Base-by-base conservation (phyloP, 2,888 invertebrate species). In the Platycnemis pennipes region DNA sequence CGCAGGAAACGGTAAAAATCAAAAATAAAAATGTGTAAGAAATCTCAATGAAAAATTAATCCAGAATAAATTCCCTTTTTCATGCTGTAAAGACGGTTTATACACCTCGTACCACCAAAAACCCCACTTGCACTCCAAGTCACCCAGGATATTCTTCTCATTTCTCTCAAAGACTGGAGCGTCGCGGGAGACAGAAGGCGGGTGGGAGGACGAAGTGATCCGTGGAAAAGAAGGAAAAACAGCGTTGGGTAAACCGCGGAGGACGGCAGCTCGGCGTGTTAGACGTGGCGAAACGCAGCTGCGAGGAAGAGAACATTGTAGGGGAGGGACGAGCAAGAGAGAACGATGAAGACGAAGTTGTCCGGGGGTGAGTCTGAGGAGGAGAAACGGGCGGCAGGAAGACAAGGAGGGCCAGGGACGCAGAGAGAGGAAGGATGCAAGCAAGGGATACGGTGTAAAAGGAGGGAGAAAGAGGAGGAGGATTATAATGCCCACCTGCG, bases 401-500 rank as follows among this genome's bases (percentile, higher is more conserved):
- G 45, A 11, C 26, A 87, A 44, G 7, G 8, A 44, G 42, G 1
- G 87, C 37, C 8, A 26, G n/a, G n/a, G 37, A n/a, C n/a, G n/a
- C 11, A 19, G 87, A 46, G 63, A 63, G 63, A 63, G 45, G 45
- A 31, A 19, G 44, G 45, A 45, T n/a, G n/a, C n/a, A 56, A 56
- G 37, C 42, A 19, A 19, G 63, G 89, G 49, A 37, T n/a, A n/a
- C n/a, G n/a, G n/a, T n/a, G n/a, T n/a, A 86, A 37, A 44, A 37
- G 77, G 77, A 22, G 46, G 46, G 37, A 11, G 53, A 56, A 42
- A 44, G 91, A 91, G 46, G 37, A 11, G 53, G 42, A 42, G 63
- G 91, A 91, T 53, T 63, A 91, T 91, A 69, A 63, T 91, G 56
- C 91, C 56, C 91, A 91, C 91, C 91, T 91, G 89, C 89, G 56